Evolutionary conservation across 2,888 invertebrate genomes (phyloP), one percentile per base, ranked within the genome.

Genomic region (Tiliacea citrago): DNA sequence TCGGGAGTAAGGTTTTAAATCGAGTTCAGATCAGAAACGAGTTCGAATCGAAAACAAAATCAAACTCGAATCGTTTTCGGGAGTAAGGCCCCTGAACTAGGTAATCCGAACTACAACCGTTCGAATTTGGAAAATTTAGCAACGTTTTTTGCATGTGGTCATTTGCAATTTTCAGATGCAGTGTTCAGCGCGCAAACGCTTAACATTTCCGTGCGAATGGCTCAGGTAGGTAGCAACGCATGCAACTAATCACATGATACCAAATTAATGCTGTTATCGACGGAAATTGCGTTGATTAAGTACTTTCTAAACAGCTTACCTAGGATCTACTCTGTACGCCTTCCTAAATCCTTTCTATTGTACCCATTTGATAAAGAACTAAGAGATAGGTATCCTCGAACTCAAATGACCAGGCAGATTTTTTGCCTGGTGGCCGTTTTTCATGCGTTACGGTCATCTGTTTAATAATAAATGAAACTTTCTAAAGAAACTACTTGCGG

Each of bases 401-500:
- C 13, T n/a, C 53, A 12, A 53, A 53, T 12, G n/a, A 12, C 53
- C 13, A 13, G 68, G 35, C 47, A n/a, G 21, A n/a, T n/a, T 13
- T 21, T n/a, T 21, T 66, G 18, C 24, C n/a, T n/a, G n/a, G n/a
- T n/a, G n/a, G n/a, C n/a, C n/a, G n/a, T n/a, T n/a, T n/a, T n/a
- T n/a, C n/a, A n/a, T n/a, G n/a, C n/a, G 21, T 10, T 12, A 53
- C 9, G 42, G 21, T 42, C 67, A 67, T 51, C 69, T 69, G 49
- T 66, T 13, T 49, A 39, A 6, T 29, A 51, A 16, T 21, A 29
- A 45, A 29, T 45, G 8, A 10, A 71, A 35, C 53, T 45, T 42
- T 53, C 1, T 9, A 21, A 21, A 10, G 16, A n/a, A 42, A 53
- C 39, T 16, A 62, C 29, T 45, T 7, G 21, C 51, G 4, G n/a